Percentiles rank a stretch among this genome's conserved stretches.
Evolutionary conservation across 2,888 invertebrate species (phyloP).

Genomic region (Tetramorium bicarinatum): DNA sequence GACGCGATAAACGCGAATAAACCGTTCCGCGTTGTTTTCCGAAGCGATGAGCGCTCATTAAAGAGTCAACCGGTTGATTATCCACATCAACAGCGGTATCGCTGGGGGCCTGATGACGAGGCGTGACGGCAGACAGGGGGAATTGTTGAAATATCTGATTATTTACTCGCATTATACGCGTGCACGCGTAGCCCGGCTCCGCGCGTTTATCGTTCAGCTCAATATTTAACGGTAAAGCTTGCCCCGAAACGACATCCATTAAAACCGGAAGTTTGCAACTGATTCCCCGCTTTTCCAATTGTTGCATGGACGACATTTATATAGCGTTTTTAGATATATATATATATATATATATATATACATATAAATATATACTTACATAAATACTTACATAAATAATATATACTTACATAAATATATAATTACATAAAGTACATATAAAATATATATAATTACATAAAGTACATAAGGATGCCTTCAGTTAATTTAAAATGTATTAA

Average conservation of each 20-base stretch:
- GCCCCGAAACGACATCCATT: constrained; percentile 47
- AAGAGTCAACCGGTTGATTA: constrained; percentile 58
- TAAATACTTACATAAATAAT: too few species aligned
- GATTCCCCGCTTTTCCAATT: constrained; percentile 16
- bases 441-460: background rate
- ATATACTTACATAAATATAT: too few species aligned
- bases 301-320: background rate
- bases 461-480: background rate
- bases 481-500: background rate
- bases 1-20: constrained; percentile 9
- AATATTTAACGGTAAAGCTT: constrained; percentile 49
- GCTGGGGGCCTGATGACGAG: constrained; percentile 18
- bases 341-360: background rate
- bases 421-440: too few species aligned
- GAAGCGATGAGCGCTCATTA: constrained; percentile 63
- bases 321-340: background rate
- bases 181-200: constrained; percentile 29
- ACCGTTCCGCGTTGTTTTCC: constrained; percentile 63
- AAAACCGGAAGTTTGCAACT: constrained; percentile 24
- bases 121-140: constrained; percentile 1
- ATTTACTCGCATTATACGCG: constrained; percentile 58
- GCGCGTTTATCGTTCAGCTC: constrained; percentile 47
- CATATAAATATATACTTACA: too few species aligned
- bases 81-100: constrained; percentile 31
- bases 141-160: constrained; percentile 60